These are phyloP conservation scores for Colletes latitarsis DNA, from an alignment of 1,140 invertebrate genomes.

Conservation along the genomic window DNA sequence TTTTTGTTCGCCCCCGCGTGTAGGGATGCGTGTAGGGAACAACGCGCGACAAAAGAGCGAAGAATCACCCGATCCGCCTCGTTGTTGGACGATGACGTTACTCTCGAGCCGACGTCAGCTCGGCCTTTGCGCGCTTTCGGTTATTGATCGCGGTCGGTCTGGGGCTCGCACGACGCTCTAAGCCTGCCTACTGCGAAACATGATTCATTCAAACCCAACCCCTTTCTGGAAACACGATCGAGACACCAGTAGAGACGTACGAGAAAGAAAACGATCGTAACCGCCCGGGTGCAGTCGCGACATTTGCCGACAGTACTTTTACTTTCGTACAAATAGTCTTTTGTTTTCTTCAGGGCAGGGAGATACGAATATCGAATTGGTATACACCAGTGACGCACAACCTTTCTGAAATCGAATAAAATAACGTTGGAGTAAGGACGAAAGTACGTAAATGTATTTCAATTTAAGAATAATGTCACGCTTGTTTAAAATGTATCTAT, in stretches of 20 bases:
- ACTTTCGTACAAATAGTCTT: neutral
- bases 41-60: neutral
- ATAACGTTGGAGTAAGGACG: too few species aligned
- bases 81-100: conserved; percentile 49
- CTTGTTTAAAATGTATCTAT: too few species aligned
- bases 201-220: conserved; percentile 48
- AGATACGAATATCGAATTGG: too few species aligned
- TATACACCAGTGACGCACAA: too few species aligned
- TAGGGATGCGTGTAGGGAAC: too few species aligned
- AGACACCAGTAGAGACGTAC: neutral
- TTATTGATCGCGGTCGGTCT: conserved; percentile 60
- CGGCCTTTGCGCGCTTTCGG: conserved; percentile 58
- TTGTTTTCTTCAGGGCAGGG: neutral
- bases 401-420: too few species aligned
- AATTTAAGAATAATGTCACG: too few species aligned
- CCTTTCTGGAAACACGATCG: neutral
- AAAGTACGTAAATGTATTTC: too few species aligned
- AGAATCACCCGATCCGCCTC: neutral
- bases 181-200: conserved; percentile 32
- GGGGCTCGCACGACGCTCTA: neutral
- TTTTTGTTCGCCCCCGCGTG: neutral
- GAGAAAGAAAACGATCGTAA: too few species aligned
- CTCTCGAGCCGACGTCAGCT: conserved; percentile 53
- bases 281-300: too few species aligned
- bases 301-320: neutral